Evolutionary conservation across 2,888 invertebrate genomes (phyloP).

Genomic region (Rhagophthalmus giganteus): DNA sequence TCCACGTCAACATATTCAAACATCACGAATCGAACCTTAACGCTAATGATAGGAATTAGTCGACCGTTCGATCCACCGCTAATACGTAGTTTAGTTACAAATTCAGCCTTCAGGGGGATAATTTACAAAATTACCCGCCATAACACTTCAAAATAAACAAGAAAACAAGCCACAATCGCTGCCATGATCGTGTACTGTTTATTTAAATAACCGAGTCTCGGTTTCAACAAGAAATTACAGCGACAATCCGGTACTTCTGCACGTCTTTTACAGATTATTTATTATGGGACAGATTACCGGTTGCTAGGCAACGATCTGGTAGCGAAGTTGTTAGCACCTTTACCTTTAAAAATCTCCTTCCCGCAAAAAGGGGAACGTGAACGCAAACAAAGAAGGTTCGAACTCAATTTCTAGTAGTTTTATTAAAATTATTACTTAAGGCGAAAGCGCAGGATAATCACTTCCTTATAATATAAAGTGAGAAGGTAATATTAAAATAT

Average conservation of each 20-base stretch:
- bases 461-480: slow-evolving; percentile 14
- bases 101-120: slow-evolving; percentile 64
- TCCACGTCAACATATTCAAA: slow-evolving; percentile 57
- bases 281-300: slow-evolving; percentile 34
- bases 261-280: slow-evolving; percentile 29
- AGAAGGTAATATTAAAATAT: slow-evolving; percentile 4
- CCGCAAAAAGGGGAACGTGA: slow-evolving; percentile 1
- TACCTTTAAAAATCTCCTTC: slow-evolving; percentile 24
- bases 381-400: slow-evolving; percentile 7
- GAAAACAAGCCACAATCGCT: slow-evolving; percentile 54
- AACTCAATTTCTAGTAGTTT: slow-evolving; percentile 8
- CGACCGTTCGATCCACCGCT: slow-evolving; percentile 65
- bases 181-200: slow-evolving; percentile 55
- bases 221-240: slow-evolving; percentile 35
- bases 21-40: slow-evolving; percentile 59
- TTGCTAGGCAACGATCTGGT: slow-evolving; percentile 35
- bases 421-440: slow-evolving; percentile 14
- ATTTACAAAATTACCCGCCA: slow-evolving; percentile 60
- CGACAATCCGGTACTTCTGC: slow-evolving; percentile 14
- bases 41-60: slow-evolving; percentile 60
- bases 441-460: slow-evolving; percentile 6
- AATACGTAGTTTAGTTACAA: slow-evolving; percentile 68
- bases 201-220: slow-evolving; percentile 52
- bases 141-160: slow-evolving; percentile 58
- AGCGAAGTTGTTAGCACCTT: slow-evolving; percentile 40